These are phyloP conservation scores for Salticus scenicus DNA, from an alignment of 2,888 invertebrate genomes.

Conservation along the genomic window DNA sequence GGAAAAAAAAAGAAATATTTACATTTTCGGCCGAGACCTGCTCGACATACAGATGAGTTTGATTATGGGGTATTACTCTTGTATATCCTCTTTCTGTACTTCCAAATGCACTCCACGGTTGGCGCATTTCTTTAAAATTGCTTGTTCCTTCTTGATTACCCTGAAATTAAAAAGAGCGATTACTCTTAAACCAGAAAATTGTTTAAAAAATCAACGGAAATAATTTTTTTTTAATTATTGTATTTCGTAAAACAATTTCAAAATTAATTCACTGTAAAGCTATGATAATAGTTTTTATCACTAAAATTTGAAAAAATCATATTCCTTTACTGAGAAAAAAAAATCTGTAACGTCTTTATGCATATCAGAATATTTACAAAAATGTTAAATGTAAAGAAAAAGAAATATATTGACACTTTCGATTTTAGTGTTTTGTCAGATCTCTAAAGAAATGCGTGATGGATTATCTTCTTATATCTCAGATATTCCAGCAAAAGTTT, in stretches of 20 bases:
- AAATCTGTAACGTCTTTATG: too few relatives aligned
- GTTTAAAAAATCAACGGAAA: neutral
- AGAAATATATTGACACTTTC: too few relatives aligned
- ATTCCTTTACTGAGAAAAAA: too few relatives aligned
- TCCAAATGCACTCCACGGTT: constrained; percentile 75
- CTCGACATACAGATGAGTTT: constrained; percentile 76
- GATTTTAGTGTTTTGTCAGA: too few relatives aligned
- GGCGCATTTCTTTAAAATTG: constrained; percentile 72
- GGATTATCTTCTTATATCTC: too few relatives aligned
- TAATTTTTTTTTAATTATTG: neutral
- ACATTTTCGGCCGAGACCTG: constrained; percentile 76
- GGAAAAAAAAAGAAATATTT: constrained; percentile 1
- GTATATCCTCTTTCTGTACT: constrained; percentile 76
- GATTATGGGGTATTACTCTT: constrained; percentile 74
- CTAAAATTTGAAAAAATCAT: too few relatives aligned
- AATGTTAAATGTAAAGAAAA: too few relatives aligned
- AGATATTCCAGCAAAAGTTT: too few relatives aligned
- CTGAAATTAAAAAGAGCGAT: constrained; percentile 71
- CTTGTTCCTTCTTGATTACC: constrained; percentile 76
- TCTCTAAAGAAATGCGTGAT: too few relatives aligned
- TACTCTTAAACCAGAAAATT: neutral
- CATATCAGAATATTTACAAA: too few relatives aligned
- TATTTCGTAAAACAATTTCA: neutral
- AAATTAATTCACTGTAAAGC: neutral
- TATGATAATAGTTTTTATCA: neutral